Evolutionary conservation across 2,797 vertebrate species (phyloP).

Genomic region (Hyperoplus lanceolatus): DNA sequence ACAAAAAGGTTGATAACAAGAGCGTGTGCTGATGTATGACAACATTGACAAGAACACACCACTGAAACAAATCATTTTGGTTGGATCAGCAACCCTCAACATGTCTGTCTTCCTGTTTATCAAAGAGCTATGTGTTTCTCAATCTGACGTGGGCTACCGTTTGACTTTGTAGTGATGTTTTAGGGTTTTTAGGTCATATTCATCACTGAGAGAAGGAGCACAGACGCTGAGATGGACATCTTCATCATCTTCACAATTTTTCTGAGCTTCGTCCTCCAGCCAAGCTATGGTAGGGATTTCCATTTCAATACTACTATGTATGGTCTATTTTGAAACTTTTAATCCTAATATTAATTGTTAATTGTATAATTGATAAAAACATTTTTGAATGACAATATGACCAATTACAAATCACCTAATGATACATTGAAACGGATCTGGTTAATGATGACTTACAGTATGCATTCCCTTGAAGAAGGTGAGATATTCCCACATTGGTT

Average conservation of each 20-base stretch:
- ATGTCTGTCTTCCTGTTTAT: slow-evolving; percentile 12
- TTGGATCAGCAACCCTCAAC: background rate
- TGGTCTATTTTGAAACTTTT: background rate
- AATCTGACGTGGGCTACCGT: background rate
- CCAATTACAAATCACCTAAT: background rate
- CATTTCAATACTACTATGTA: background rate
- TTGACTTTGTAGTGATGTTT: background rate
- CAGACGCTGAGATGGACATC: slow-evolving; percentile 27
- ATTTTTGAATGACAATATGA: background rate
- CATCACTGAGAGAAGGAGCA: background rate
- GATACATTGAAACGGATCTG: background rate
- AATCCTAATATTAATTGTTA: background rate
- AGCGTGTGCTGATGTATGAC: background rate
- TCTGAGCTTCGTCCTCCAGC: background rate
- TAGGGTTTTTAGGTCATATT: background rate
- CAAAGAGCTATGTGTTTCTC: background rate
- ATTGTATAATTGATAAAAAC: background rate
- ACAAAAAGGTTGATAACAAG: background rate
- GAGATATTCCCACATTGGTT: background rate
- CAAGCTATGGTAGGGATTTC: slow-evolving; percentile 32
- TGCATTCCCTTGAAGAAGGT: background rate
- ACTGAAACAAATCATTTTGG: background rate
- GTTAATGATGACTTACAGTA: background rate
- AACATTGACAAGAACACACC: background rate
- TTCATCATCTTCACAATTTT: slow-evolving; percentile 1